Evolutionary conservation across 2,888 invertebrate genomes (phyloP).

Genomic region (Leptothorax acervorum): DNA sequence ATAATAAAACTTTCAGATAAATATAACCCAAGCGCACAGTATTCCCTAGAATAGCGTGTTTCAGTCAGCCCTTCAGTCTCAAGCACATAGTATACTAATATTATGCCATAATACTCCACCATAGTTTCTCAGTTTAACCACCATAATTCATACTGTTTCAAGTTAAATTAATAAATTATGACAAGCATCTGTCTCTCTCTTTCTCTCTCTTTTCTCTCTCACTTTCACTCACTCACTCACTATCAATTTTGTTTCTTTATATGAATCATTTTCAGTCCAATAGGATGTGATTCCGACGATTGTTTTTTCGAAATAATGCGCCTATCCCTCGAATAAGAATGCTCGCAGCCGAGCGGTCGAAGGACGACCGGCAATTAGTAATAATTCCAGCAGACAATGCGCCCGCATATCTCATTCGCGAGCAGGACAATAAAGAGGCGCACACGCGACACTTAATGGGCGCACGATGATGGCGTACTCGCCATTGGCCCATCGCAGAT

Average conservation of each 20-base stretch:
- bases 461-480: slow-evolving; percentile 58
- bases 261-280: background rate
- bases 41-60: slow-evolving; percentile 2
- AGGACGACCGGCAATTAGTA: slow-evolving; percentile 81
- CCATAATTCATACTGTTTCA: slow-evolving; percentile 21
- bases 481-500: slow-evolving; percentile 54
- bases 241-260: background rate
- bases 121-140: slow-evolving; percentile 31
- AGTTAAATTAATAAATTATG: slow-evolving; percentile 36
- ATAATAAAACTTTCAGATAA: slow-evolving; percentile 29
- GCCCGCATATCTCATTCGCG: slow-evolving; percentile 78
- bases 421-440: slow-evolving; percentile 66
- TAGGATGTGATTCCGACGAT: slow-evolving; percentile 14
- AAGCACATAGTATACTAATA: slow-evolving; percentile 3
- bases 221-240: background rate
- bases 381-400: slow-evolving; percentile 80
- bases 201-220: background rate
- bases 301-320: slow-evolving; percentile 35
- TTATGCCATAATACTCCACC: slow-evolving; percentile 10
- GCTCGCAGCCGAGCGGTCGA: slow-evolving; percentile 73
- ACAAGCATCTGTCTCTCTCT: background rate
- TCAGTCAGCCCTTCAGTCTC: slow-evolving; percentile 26
- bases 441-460: slow-evolving; percentile 59
- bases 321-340: slow-evolving; percentile 7
- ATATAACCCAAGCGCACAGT: slow-evolving; percentile 3